Evolutionary conservation across 2,888 invertebrate species (phyloP).

Genomic region (Selenia dentaria): DNA sequence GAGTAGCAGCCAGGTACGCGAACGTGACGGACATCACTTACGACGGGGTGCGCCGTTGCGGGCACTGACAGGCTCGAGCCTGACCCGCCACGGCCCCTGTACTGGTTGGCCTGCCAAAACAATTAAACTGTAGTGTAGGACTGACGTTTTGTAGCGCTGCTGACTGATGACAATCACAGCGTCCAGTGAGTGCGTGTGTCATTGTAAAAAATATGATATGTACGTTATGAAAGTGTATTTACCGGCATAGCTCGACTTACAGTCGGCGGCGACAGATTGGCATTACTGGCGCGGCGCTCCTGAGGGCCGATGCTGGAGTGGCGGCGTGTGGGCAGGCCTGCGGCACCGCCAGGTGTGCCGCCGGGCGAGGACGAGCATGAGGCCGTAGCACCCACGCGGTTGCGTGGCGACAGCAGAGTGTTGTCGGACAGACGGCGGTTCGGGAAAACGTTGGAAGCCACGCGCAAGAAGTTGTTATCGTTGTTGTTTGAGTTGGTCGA

Average conservation of each 20-base stretch:
- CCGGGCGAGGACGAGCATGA: constrained; percentile 94
- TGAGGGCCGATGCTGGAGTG: constrained; percentile 97
- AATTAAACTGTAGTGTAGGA: constrained; percentile 59
- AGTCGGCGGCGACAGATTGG: constrained; percentile 95
- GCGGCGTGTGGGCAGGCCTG: constrained; percentile 92
- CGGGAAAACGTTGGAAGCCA: constrained; percentile 90
- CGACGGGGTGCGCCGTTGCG: constrained; percentile 88
- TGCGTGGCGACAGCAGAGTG: constrained; percentile 95
- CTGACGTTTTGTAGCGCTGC: constrained; percentile 22
- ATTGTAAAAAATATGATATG: background rate
- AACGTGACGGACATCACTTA: constrained; percentile 81
- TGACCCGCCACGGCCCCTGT: constrained; percentile 87
- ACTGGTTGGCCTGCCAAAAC: constrained; percentile 86
- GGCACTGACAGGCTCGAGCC: constrained; percentile 94
- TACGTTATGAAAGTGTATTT: background rate
- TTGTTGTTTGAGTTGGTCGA: constrained; percentile 87
- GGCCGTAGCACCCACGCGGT: constrained; percentile 93
- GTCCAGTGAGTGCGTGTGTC: background rate
- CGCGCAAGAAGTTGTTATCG: constrained; percentile 92
- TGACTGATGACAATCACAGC: background rate
- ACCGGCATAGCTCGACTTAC: constrained; percentile 82
- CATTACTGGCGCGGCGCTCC: constrained; percentile 92
- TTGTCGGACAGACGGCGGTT: constrained; percentile 96
- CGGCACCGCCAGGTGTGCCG: constrained; percentile 88
- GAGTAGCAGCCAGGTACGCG: constrained; percentile 62